Base-by-base conservation (phyloP, 2,113 vertebrate species). In the Onychostruthus taczanowskii region DNA sequence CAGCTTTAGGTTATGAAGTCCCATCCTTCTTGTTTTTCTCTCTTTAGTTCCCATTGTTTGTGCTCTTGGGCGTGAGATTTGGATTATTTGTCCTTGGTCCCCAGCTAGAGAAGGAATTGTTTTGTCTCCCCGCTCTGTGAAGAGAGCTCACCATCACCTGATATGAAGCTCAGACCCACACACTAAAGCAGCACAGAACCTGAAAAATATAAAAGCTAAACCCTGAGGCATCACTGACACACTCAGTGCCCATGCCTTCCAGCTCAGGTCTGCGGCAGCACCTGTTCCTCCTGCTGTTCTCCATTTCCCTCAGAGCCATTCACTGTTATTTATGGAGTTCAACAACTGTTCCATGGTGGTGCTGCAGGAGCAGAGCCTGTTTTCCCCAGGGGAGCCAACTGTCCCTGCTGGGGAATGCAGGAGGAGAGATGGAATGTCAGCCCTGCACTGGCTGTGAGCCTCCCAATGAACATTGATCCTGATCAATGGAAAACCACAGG, bases 211-310 rank as follows among this genome's bases (percentile, higher is more conserved):
- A 59, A 59, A 59, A 59, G 10, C 58, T 8, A 11, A 59, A 37
- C 2, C n/a, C n/a, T 59, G n/a, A 59, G 58, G n/a, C 58, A 35
- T 59, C 58, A 16, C n/a, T 11, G 89, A 92, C 84, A 90, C 78
- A 82, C 50, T 63, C 69, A 47, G 46, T 15, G 1, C 78, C 81
- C 87, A 74, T 23, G 37, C 35, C 78, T 74, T 83, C 84, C 50
- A 12, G 27, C 55, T 78, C 90, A 46, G 50, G 70, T 89, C 74
- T 73, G 64, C 24, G 78, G 49, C 70, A 93, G 74, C 93, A 91
- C 82, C 92, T 95, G 95, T 85, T 88, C 87, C 73, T 85, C 87
- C 87, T 87, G 75, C 82, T 89, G 70, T 70, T 76, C 91, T 50
- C 67, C 4, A 0, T 63, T 82, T 55, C 3, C 0, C 82, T 83